Percentiles rank a stretch among this genome's conserved stretches.
phyloP scores from a whole-genome alignment of 2,888 invertebrate species.

The Spialia ferax region DNA sequence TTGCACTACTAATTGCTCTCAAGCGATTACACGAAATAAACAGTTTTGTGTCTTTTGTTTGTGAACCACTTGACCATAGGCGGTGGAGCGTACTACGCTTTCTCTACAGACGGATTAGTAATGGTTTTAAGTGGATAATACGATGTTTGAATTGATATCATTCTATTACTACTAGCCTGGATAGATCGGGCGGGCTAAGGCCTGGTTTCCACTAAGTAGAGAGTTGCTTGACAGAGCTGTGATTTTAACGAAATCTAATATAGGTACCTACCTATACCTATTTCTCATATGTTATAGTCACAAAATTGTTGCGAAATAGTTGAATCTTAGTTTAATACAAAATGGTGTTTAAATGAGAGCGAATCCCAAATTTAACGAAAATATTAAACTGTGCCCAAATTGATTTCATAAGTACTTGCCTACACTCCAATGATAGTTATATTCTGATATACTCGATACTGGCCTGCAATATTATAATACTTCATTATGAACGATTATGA shows the following conservation, averaged over 20 bases:
- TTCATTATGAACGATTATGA: background rate
- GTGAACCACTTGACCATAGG: constrained; percentile 70
- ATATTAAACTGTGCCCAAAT: no score
- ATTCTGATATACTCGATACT: no score
- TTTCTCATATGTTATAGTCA: no score
- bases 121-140: constrained; percentile 38
- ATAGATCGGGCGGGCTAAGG: background rate
- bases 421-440: background rate
- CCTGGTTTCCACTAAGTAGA: no score
- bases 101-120: constrained; percentile 55
- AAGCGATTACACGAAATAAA: constrained; percentile 43
- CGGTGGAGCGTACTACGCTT: constrained; percentile 67
- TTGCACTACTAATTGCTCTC: constrained; percentile 42
- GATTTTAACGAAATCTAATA: no score
- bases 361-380: no score
- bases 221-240: background rate
- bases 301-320: no score
- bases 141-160: constrained; percentile 25
- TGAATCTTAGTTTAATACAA: no score
- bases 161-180: background rate
- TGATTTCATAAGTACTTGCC: no score
- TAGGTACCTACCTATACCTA: no score
- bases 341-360: no score
- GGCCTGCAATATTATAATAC: no score
- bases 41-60: constrained; percentile 37